phyloP scores from a whole-genome alignment of 2,888 invertebrate species.

The Aleiodes leptofemur region DNA sequence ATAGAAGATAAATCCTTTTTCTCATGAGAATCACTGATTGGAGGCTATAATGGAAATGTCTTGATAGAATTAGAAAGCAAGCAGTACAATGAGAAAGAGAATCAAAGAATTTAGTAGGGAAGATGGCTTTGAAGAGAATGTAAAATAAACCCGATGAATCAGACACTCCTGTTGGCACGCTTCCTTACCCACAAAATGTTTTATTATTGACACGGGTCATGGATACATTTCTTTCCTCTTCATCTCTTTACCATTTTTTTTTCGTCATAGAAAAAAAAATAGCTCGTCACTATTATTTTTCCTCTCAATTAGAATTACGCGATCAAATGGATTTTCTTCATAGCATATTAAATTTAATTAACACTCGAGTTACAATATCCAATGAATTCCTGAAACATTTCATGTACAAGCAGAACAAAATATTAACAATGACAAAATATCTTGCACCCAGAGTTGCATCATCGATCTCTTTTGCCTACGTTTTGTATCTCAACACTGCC shows the following conservation, averaged over 20 bases:
- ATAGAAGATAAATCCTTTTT: too few relatives aligned
- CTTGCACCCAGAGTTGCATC: slow-evolving; percentile 44
- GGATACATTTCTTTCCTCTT: slow-evolving; percentile 52
- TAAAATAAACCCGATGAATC: slow-evolving; percentile 36
- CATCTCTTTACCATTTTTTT: too few relatives aligned
- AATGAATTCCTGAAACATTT: too few relatives aligned
- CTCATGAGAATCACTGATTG: not conserved
- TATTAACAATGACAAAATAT: not conserved
- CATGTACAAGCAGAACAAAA: too few relatives aligned
- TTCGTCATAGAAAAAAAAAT: too few relatives aligned
- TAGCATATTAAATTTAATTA: too few relatives aligned
- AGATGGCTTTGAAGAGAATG: slow-evolving; percentile 20
- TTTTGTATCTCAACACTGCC: slow-evolving; percentile 12
- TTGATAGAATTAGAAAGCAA: slow-evolving; percentile 6
- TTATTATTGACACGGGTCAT: slow-evolving; percentile 66
- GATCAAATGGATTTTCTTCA: too few relatives aligned
- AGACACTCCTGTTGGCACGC: slow-evolving; percentile 61
- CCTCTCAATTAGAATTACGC: too few relatives aligned
- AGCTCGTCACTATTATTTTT: too few relatives aligned
- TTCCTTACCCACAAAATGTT: slow-evolving; percentile 55
- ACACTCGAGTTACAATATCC: too few relatives aligned
- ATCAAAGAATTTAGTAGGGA: slow-evolving; percentile 3
- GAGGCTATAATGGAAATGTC: not conserved
- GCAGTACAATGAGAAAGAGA: not conserved
- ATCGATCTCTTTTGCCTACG: slow-evolving; percentile 49